These are phyloP conservation scores for Chrysodeixis includens DNA, from an alignment of 2,888 invertebrate genomes.

Conservation along the genomic window DNA sequence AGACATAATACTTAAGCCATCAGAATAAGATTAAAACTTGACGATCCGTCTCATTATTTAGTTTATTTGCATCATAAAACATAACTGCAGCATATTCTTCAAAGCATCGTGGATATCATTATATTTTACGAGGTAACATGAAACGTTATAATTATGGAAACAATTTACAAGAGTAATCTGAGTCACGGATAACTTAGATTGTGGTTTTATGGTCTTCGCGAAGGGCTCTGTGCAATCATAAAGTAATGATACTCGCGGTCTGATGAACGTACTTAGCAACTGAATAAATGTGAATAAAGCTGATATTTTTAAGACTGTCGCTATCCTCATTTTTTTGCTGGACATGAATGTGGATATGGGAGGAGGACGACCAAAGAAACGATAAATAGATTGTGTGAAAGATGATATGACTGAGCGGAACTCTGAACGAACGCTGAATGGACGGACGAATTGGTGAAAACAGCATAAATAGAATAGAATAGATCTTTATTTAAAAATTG, in stretches of 20 bases:
- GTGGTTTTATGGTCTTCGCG: conserved; percentile 15
- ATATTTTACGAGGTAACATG: conserved; percentile 33
- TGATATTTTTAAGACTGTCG: background rate
- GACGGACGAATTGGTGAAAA: too few relatives aligned
- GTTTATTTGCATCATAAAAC: background rate
- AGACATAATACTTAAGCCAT: conserved; percentile 16
- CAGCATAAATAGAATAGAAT: too few relatives aligned
- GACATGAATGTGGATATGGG: background rate
- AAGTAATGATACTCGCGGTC: background rate
- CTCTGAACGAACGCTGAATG: too few relatives aligned
- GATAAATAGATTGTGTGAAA: too few relatives aligned
- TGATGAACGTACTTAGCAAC: background rate
- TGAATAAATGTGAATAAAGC: background rate
- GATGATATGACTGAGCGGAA: too few relatives aligned
- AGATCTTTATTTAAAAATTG: too few relatives aligned
- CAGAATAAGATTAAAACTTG: conserved; percentile 26
- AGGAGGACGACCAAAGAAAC: too few relatives aligned
- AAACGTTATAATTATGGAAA: conserved; percentile 41
- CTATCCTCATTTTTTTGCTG: background rate
- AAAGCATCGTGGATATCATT: conserved; percentile 34
- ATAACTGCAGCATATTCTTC: background rate
- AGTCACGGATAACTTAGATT: conserved; percentile 38
- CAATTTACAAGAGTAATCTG: conserved; percentile 38
- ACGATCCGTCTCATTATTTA: conserved; percentile 17
- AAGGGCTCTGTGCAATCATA: conserved; percentile 5